phyloP scores from a whole-genome alignment of 2,797 vertebrate species.

The Pangasius macronema region DNA sequence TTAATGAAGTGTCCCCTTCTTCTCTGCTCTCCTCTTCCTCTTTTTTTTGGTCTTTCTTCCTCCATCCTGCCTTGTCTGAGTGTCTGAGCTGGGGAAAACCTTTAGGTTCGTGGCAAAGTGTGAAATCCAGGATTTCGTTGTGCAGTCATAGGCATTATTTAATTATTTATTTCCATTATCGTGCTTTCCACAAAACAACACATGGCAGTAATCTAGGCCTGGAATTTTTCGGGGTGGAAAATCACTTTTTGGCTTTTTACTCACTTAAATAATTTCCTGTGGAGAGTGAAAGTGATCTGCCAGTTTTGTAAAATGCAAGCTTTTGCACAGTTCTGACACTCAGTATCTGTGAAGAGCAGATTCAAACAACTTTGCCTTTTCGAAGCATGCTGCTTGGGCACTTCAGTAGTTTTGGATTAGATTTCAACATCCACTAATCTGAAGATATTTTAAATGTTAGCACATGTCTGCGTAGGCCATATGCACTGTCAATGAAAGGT shows the following conservation, averaged over 20 bases:
- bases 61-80: background rate
- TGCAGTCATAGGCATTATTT: conserved; percentile 41
- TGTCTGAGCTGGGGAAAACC: background rate
- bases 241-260: conserved; percentile 49
- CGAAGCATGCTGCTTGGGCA: conserved; percentile 53
- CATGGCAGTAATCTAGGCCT: conserved; percentile 56
- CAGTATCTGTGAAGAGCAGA: conserved; percentile 51
- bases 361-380: conserved; percentile 52
- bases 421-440: conserved; percentile 51
- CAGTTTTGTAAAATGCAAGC: conserved; percentile 36
- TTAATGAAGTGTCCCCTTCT: conserved; percentile 35
- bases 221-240: conserved; percentile 54
- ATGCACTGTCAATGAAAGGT: conserved; percentile 26
- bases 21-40: conserved; percentile 27
- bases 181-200: conserved; percentile 60
- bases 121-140: conserved; percentile 26
- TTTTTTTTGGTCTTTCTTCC: conserved; percentile 13
- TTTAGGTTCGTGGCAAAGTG: conserved; percentile 29
- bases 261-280: conserved; percentile 51
- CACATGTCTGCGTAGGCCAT: conserved; percentile 44
- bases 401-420: conserved; percentile 56
- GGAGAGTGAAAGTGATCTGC: conserved; percentile 48
- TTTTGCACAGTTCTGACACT: conserved; percentile 43
- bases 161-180: conserved; percentile 62
- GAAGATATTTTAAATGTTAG: conserved; percentile 53